A percentile compares a stretch with the other conserved stretches of the same genome.
phyloP scores from a whole-genome alignment of 1,140 invertebrate genomes.

The Bradysia coprophila region DNA sequence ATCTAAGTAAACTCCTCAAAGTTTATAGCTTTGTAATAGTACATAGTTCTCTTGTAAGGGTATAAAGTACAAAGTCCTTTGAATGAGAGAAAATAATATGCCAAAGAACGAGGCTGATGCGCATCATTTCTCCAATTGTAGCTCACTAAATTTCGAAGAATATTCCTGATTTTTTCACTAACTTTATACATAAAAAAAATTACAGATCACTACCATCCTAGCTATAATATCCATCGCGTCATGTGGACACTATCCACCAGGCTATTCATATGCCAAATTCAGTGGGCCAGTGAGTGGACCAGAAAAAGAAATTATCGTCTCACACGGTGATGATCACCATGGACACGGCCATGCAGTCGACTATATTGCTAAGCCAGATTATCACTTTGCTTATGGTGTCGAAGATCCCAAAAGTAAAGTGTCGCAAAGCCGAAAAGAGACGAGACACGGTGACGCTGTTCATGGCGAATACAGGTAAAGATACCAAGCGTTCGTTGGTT shows the following conservation, averaged over 20 bases:
- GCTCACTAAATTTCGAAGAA: too few relatives aligned
- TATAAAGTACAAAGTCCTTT: too few relatives aligned
- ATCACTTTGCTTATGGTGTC: constrained; percentile 46
- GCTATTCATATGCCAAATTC: constrained; percentile 42
- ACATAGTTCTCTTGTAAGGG: too few relatives aligned
- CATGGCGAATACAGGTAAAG: constrained; percentile 40
- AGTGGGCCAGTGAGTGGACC: constrained; percentile 41
- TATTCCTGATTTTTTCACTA: too few relatives aligned
- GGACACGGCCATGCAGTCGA: constrained; percentile 31
- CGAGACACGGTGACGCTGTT: constrained; percentile 45
- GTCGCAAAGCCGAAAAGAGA: constrained; percentile 45
- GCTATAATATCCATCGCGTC: neutral
- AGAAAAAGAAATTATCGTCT: constrained; percentile 29
- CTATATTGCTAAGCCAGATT: constrained; percentile 45
- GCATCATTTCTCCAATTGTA: too few relatives aligned
- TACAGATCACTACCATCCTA: neutral
- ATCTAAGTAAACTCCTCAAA: too few relatives aligned
- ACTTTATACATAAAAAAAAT: neutral
- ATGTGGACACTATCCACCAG: constrained; percentile 7
- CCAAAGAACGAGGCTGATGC: too few relatives aligned
- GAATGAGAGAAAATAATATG: too few relatives aligned
- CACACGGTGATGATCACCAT: constrained; percentile 28
- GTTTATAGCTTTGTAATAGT: too few relatives aligned
- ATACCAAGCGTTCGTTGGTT: neutral
- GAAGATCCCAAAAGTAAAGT: constrained; percentile 47